Conservation (phyloP, 1,140 invertebrate species). For the Nasonia longicornis region DNA sequence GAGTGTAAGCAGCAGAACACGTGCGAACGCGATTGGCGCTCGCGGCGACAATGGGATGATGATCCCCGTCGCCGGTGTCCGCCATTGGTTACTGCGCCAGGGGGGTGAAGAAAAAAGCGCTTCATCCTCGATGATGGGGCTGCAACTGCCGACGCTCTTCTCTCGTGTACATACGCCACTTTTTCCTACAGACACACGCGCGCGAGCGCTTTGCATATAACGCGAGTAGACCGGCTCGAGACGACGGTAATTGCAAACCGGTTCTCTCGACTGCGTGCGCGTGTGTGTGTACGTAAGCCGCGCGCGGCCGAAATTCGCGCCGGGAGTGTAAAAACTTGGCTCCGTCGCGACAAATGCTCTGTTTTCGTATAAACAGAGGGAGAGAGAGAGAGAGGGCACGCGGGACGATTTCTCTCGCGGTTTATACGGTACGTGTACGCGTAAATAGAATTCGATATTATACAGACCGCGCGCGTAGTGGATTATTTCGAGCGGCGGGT, state of each 20-base stretch:
- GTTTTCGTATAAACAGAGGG: slow-evolving; percentile 6
- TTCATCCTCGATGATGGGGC: slow-evolving; percentile 13
- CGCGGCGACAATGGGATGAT: slow-evolving; percentile 61
- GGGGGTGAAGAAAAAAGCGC: slow-evolving; percentile 12
- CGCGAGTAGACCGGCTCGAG: slow-evolving; percentile 14
- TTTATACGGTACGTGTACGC: not conserved
- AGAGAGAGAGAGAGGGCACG: not conserved
- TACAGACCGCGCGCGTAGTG: not conserved
- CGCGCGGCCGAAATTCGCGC: not conserved
- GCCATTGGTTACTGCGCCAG: slow-evolving; percentile 55
- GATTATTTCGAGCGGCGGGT: too few relatives aligned
- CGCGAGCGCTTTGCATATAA: not conserved
- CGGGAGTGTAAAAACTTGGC: not conserved
- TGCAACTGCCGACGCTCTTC: not conserved
- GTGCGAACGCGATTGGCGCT: slow-evolving; percentile 50
- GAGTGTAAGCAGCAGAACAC: slow-evolving; percentile 38
- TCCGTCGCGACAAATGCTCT: not conserved
- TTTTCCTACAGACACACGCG: not conserved
- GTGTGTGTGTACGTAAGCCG: not conserved
- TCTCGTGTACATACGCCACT: not conserved
- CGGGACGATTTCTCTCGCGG: slow-evolving; percentile 4
- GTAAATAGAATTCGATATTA: not conserved
- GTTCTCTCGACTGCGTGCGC: slow-evolving; percentile 7
- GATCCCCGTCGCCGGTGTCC: slow-evolving; percentile 52
- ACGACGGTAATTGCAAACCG: slow-evolving; percentile 39